A percentile compares a stretch with the other conserved stretches of the same genome.
These are phyloP conservation scores for Gorsachius goisagi DNA, from an alignment of 2,113 vertebrate species.

Conservation along the genomic window DNA sequence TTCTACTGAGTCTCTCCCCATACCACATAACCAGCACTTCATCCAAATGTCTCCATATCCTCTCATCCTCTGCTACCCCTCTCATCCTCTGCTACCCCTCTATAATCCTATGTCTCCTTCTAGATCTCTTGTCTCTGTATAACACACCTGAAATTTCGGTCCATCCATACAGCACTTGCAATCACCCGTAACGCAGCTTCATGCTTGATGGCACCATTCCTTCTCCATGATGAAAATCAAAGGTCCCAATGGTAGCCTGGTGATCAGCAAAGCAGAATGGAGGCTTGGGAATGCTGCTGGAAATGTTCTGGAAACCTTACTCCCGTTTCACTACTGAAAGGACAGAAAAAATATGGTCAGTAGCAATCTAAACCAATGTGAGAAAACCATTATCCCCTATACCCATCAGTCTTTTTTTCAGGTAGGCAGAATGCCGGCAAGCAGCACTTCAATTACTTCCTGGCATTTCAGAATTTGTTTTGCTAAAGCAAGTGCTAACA, in stretches of 20 bases:
- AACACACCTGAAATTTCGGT: neutral
- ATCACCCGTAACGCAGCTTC: neutral
- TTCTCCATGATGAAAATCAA: neutral
- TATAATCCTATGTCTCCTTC: neutral
- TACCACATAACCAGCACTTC: neutral
- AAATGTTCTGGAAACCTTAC: neutral
- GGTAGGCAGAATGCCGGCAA: neutral
- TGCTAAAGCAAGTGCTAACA: neutral
- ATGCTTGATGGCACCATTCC: neutral
- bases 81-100: too few species aligned
- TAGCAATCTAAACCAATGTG: neutral
- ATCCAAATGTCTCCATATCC: neutral
- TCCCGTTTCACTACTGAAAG: neutral
- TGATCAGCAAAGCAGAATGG: neutral
- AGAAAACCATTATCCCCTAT: neutral
- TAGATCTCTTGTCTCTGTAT: neutral
- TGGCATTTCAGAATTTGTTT: neutral
- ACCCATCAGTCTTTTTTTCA: neutral
- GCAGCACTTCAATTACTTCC: neutral
- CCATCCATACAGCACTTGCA: neutral
- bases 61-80: neutral
- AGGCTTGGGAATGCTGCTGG: neutral
- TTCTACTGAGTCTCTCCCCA: neutral
- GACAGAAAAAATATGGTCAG: neutral
- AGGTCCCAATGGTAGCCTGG: neutral